Conservation (phyloP, 2,797 vertebrate genomes). For the Synanceia verrucosa region DNA sequence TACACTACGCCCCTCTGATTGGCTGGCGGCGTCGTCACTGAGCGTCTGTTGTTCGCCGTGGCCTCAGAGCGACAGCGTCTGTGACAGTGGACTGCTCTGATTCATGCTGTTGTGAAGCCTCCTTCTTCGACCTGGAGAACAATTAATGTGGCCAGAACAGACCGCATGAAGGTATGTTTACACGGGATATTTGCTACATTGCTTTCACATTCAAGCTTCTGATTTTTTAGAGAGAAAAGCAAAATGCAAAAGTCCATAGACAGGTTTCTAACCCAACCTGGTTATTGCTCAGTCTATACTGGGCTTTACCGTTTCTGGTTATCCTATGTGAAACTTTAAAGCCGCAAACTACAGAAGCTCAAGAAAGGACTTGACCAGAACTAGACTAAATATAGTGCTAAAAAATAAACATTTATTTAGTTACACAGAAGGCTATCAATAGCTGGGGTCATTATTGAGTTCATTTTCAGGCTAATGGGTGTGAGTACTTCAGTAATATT, state of each 20-base stretch:
- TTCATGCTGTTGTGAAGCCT: conserved; percentile 54
- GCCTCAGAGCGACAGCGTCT: conserved; percentile 50
- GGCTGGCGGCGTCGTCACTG: conserved; percentile 55
- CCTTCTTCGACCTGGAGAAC: conserved; percentile 48
- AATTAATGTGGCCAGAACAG: conserved; percentile 48
- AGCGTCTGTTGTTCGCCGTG: conserved; percentile 61
- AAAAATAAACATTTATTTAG: not conserved
- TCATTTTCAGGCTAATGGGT: conserved; percentile 45
- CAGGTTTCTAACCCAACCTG: conserved; percentile 13
- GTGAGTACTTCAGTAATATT: conserved; percentile 43
- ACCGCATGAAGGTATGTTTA: conserved; percentile 76
- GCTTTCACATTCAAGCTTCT: not conserved
- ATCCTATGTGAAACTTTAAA: conserved; percentile 27
- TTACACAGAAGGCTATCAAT: not conserved
- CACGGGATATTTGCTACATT: not conserved
- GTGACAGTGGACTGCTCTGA: conserved; percentile 65
- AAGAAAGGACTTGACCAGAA: not conserved
- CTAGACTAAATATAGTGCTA: not conserved
- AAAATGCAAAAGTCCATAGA: conserved; percentile 27
- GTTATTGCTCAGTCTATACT: conserved; percentile 5
- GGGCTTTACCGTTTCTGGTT: conserved; percentile 13
- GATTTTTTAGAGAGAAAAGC: conserved; percentile 1
- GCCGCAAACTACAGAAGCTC: too few relatives aligned
- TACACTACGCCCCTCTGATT: conserved; percentile 53
- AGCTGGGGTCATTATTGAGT: conserved; percentile 11